Evolutionary conservation across 1,140 invertebrate species (phyloP).

Genomic region (Drosophila persimilis): DNA sequence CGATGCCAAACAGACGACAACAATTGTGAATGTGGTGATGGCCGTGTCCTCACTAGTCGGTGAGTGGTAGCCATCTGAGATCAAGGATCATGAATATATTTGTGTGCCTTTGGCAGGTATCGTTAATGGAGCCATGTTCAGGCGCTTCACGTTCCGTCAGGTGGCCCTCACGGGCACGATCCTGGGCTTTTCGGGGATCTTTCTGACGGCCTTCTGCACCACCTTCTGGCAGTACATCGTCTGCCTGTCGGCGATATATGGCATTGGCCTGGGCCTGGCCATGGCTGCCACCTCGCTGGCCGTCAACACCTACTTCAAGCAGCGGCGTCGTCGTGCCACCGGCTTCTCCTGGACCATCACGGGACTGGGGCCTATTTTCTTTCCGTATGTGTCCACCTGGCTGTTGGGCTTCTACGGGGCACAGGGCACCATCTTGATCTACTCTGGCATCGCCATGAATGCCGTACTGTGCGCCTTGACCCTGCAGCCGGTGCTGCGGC

Average conservation of each 20-base stretch:
- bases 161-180: slow-evolving; percentile 63
- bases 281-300: slow-evolving; percentile 86
- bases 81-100: no score
- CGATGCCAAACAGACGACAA: slow-evolving; percentile 85
- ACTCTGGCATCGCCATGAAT: slow-evolving; percentile 85
- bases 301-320: slow-evolving; percentile 86
- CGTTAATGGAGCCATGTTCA: slow-evolving; percentile 76
- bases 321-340: slow-evolving; percentile 85
- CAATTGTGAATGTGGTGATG: slow-evolving; percentile 87
- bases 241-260: slow-evolving; percentile 71
- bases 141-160: slow-evolving; percentile 71
- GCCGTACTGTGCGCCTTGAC: slow-evolving; percentile 85
- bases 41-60: slow-evolving; percentile 86
- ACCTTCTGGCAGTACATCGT: slow-evolving; percentile 68
- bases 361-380: slow-evolving; percentile 85
- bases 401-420: slow-evolving; percentile 84
- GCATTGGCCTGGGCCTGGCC: slow-evolving; percentile 85
- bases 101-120: slow-evolving; percentile 44
- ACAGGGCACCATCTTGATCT: slow-evolving; percentile 85
- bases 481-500: slow-evolving; percentile 86
- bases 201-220: slow-evolving; percentile 62
- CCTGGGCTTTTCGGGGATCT: slow-evolving; percentile 59
- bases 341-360: slow-evolving; percentile 86
- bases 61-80: slow-evolving; percentile 47
- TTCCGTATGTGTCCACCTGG: slow-evolving; percentile 84